Evolutionary conservation across 2,797 vertebrate genomes (phyloP), one percentile per base, ranked within the genome.

Genomic region (Parauchenoglanis ngamensis): DNA sequence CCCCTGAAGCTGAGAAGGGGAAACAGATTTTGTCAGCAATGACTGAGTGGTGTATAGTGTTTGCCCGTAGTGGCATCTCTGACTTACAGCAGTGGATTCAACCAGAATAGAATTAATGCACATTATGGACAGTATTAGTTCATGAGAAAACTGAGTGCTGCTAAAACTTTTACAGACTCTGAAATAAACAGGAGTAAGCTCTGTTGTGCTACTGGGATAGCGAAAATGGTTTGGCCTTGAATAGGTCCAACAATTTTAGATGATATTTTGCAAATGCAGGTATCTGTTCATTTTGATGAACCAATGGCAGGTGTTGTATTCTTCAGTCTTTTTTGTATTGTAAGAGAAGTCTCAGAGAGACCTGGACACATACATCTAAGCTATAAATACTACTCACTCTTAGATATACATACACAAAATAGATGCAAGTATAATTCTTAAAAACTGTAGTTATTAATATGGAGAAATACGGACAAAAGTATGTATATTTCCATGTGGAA

Each of bases 11-110:
- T 80, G 46, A 23, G 63, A 44, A 56, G 68, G 73, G 86, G 56
- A 87, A 88, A 75, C 68, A 57, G 68, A 89, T 88, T 89, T 83
- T 87, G 77, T 90, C 82, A 84, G 67, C 49, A 73, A 76, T 82
- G 82, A 79, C 57, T 19, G 40, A 57, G 54, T 79, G 76, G 54
- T 57, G 76, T 35, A 57, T 35, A 79, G 76, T 78, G 77, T 88
- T 88, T 84, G 23, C 85, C 65, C 44, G 83, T 12, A 83, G 46
- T 87, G 59, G 63, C 68, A 65, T 52, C 25, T 59, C 70, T 88
- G 86, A 88, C 86, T 68, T 57, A 87, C 75, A 85, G 49, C 85
- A 86, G 63, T 75, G 61, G 61, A 86, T 83, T 88, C 44, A 12
- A 87, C 85, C 73, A 49, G 52, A 86, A 87, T 52, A 54, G 76